Percentiles rank a stretch among this genome's conserved stretches.
Evolutionary conservation across 2,797 vertebrate genomes (phyloP).

Genomic region (Uromys caudimaculatus): DNA sequence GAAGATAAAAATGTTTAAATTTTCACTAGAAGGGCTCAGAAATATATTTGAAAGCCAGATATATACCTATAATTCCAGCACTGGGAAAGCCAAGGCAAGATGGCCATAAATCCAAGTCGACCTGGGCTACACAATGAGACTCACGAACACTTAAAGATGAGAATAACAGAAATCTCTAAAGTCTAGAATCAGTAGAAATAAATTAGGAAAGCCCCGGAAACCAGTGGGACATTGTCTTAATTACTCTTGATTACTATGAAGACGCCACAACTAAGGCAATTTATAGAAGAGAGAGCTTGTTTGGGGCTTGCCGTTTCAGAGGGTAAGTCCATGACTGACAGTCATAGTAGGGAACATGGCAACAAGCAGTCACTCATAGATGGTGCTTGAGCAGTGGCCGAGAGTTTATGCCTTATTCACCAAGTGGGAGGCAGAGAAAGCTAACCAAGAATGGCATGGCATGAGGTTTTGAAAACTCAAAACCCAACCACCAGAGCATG

Average conservation of each 20-base stretch:
- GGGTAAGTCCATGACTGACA: neutral
- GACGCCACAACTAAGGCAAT: neutral
- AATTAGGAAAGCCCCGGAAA: neutral
- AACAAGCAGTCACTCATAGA: neutral
- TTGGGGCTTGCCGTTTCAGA: neutral
- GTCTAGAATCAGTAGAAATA: neutral
- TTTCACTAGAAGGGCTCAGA: neutral
- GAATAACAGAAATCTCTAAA: neutral
- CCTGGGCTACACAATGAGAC: neutral
- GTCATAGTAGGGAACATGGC: neutral
- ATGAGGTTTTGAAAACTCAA: neutral
- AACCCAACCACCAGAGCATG: neutral
- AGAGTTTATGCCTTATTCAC: neutral
- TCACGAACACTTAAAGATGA: neutral
- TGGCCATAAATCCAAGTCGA: neutral
- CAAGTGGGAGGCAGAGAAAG: neutral
- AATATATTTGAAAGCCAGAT: neutral
- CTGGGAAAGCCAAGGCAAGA: neutral
- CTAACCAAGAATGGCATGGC: neutral
- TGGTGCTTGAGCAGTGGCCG: neutral
- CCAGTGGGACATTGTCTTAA: neutral
- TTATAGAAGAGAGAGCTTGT: neutral
- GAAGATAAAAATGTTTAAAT: neutral
- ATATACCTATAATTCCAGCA: neutral
- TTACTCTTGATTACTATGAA: neutral